Evolutionary conservation across 2,888 invertebrate genomes (phyloP).

Genomic region (Yponomeuta malinellus): DNA sequence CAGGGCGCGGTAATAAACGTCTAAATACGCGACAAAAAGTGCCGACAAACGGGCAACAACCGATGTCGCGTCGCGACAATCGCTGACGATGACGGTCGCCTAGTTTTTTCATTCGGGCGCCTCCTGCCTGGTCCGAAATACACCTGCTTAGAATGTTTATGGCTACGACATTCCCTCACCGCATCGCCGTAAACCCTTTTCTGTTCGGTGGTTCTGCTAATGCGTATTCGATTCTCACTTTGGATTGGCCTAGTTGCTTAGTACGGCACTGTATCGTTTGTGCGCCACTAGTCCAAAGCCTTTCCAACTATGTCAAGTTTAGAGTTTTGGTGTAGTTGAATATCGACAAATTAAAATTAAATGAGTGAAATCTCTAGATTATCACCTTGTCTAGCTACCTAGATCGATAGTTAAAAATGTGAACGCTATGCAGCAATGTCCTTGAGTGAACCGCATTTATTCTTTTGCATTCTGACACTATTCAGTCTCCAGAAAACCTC

Average conservation of each 20-base stretch:
- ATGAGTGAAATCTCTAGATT: too few species aligned
- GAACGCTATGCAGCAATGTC: too few species aligned
- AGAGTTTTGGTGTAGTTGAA: too few species aligned
- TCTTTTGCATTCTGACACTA: too few species aligned
- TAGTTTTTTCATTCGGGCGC: slow-evolving; percentile 52
- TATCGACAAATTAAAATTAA: too few species aligned
- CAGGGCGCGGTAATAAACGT: not conserved
- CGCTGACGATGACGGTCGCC: slow-evolving; percentile 23
- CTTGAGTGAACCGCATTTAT: too few species aligned
- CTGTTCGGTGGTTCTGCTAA: not conserved
- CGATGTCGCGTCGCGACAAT: slow-evolving; percentile 27
- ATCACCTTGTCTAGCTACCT: too few species aligned
- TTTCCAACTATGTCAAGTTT: too few species aligned
- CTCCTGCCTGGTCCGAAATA: slow-evolving; percentile 47
- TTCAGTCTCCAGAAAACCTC: too few species aligned
- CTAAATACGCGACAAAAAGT: slow-evolving; percentile 47
- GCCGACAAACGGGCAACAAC: slow-evolving; percentile 54
- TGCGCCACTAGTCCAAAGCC: too few species aligned
- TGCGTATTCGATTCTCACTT: too few species aligned
- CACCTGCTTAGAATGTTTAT: slow-evolving; percentile 66
- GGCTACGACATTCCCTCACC: slow-evolving; percentile 61
- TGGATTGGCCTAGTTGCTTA: not conserved
- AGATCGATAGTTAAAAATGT: too few species aligned
- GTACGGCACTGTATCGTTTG: not conserved
- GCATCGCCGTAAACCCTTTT: slow-evolving; percentile 1